Conservation (phyloP, 2,797 vertebrate genomes). For the Cossypha caffra region DNA sequence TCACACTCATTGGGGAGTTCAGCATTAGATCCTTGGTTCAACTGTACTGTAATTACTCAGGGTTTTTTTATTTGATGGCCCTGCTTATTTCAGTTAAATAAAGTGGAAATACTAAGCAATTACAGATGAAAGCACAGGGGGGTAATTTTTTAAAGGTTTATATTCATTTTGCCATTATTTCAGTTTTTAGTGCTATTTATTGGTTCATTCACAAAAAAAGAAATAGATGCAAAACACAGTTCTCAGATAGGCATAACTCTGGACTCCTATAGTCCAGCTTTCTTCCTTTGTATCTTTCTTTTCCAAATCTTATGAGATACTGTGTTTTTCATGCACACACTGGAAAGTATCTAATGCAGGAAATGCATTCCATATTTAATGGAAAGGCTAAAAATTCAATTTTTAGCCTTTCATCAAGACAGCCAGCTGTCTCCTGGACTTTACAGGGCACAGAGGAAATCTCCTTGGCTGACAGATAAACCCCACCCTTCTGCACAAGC, state of each 20-base stretch:
- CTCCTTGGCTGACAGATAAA: neutral
- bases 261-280: neutral
- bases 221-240: neutral
- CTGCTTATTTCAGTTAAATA: neutral
- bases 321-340: neutral
- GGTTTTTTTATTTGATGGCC: neutral
- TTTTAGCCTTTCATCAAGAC: neutral
- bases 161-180: neutral
- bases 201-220: neutral
- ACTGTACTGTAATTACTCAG: neutral
- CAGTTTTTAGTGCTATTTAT: neutral
- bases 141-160: neutral
- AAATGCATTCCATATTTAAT: neutral
- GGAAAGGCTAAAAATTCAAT: neutral
- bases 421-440: neutral
- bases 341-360: neutral
- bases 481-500: neutral
- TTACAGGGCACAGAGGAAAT: neutral
- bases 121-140: neutral
- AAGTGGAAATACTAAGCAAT: neutral
- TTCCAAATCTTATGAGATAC: neutral
- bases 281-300: neutral
- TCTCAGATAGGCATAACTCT: neutral
- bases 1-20: neutral
- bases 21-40: neutral